These are phyloP conservation scores for Ceramica pisi DNA, from an alignment of 2,888 invertebrate species.

Conservation along the genomic window DNA sequence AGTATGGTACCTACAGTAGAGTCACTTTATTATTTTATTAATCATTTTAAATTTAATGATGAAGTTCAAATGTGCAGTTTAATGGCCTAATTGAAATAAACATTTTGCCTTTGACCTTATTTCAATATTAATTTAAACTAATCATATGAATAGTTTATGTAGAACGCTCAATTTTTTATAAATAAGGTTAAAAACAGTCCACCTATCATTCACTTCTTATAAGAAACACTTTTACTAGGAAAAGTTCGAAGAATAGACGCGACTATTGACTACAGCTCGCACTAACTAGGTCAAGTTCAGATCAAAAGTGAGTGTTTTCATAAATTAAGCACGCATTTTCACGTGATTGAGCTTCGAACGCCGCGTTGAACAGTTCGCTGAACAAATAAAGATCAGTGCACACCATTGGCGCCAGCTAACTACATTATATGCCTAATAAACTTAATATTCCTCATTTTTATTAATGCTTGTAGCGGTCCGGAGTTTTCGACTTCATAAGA, in stretches of 20 bases:
- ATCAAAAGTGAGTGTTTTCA: constrained; percentile 50
- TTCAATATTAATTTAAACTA: too few species aligned
- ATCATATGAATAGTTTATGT: too few species aligned
- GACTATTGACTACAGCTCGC: background rate
- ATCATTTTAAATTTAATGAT: too few species aligned
- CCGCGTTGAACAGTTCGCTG: constrained; percentile 63
- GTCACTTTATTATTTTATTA: too few species aligned
- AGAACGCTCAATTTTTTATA: too few species aligned
- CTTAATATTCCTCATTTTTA: background rate
- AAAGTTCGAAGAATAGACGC: background rate
- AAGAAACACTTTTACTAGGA: background rate
- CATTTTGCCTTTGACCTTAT: too few species aligned
- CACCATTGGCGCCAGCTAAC: constrained; percentile 57
- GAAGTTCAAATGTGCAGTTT: too few species aligned
- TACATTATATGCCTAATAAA: background rate
- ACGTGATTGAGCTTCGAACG: constrained; percentile 70
- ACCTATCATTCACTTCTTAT: too few species aligned
- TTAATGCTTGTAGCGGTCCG: background rate
- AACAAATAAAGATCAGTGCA: constrained; percentile 71
- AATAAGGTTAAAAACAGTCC: too few species aligned
- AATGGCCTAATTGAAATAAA: too few species aligned
- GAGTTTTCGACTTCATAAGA: too few species aligned
- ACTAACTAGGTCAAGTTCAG: constrained; percentile 26
- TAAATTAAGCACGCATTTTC: constrained; percentile 60
- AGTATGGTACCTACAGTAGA: too few species aligned